Conservation (phyloP, 2,113 vertebrate species). For the Ciconia maguari region DNA sequence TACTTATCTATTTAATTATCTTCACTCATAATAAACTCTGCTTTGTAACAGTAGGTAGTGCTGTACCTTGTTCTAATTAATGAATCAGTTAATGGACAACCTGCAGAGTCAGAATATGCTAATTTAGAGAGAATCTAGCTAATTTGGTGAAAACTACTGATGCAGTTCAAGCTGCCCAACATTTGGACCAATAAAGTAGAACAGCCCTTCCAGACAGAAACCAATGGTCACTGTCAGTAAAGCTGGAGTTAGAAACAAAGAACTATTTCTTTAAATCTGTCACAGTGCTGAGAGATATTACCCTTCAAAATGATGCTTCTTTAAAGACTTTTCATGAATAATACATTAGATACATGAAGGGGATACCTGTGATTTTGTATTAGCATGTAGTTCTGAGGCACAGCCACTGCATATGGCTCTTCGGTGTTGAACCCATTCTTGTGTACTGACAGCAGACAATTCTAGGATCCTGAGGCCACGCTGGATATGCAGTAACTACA, state of each 20-base stretch:
- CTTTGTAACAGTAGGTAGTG: slow-evolving; percentile 33
- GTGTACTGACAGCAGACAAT: not conserved
- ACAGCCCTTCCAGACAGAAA: not conserved
- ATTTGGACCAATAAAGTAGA: not conserved
- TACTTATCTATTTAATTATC: slow-evolving; percentile 58
- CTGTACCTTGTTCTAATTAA: slow-evolving; percentile 63
- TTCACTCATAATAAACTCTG: slow-evolving; percentile 38
- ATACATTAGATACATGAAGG: not conserved
- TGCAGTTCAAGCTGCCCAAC: not conserved
- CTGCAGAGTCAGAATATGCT: slow-evolving; percentile 45
- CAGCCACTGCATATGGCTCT: not conserved
- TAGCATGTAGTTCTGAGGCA: not conserved
- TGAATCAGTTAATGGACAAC: slow-evolving; percentile 62
- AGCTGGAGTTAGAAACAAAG: not conserved
- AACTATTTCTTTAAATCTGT: not conserved
- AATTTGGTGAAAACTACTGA: slow-evolving; percentile 16
- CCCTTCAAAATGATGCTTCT: not conserved
- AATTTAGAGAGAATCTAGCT: slow-evolving; percentile 33
- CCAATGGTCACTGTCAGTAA: not conserved
- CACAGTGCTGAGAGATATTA: not conserved
- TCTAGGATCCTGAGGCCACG: not conserved
- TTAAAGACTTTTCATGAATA: not conserved
- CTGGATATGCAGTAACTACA: not conserved
- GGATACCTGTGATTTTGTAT: not conserved
- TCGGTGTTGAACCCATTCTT: not conserved